Base-by-base conservation (phyloP, 2,113 vertebrate genomes). In the Paramormyrops kingsleyae region DNA sequence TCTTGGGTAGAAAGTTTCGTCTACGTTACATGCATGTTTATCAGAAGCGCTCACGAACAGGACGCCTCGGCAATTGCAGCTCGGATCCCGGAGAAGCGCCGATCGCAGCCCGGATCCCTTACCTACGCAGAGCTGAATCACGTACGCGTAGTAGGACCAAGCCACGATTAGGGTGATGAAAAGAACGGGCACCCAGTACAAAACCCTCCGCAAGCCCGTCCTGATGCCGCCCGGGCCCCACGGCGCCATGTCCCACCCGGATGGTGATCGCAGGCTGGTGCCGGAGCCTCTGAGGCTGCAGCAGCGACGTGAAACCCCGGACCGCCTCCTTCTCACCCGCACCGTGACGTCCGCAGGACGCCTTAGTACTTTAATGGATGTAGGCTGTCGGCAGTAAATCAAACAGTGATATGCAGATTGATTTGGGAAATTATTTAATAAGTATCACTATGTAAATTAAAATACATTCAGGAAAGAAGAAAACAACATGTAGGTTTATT, bases 71-170 rank as follows among this genome's bases (percentile, higher is more conserved):
- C 74, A 42, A 12, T 27, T 70, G 62, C n/a, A 70, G 62, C 27
- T 31, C 62, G 4, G 62, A 70, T 4, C 24, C 80, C 39, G 80
- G 39, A 35, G 19, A 46, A 19, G 42, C 21, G 8, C 44, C 15
- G n/a, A 31, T 31, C 50, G 13, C 31, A 21, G n/a, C 24, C 15
- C 52, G 19, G 19, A 31, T 10, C 24, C 91, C 96, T 96, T 94
- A 96, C 96, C 93, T 74, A 96, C 90, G 93, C 96, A 96, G 90
- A 96, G 95, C 94, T 97, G 96, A 90, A 94, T 70, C 85, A 96
- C 96, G 92, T 96, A 97, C 90, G 96, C 96, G 91, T 96, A 96
- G 95, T 96, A 97, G 94, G 96, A 96, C 96, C 96, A 97, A 92
- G 95, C 94, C 52, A 96, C 94, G 91, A 97, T 95, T 70, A 95